Evolutionary conservation across 2,113 vertebrate species (phyloP).

Genomic region (Bubalus kerabau): DNA sequence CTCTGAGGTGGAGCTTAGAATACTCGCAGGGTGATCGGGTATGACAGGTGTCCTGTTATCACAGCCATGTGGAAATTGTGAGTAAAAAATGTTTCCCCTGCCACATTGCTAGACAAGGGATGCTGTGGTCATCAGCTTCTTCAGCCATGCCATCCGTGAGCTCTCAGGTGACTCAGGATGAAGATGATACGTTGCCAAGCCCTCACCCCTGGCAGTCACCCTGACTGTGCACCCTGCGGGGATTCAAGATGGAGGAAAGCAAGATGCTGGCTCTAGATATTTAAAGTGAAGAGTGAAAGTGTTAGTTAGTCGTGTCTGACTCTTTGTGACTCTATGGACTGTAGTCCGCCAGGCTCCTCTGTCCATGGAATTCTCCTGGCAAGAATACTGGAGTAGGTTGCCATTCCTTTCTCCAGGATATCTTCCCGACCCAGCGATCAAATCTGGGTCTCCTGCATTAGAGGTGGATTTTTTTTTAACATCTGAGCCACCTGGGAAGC

Average conservation of each 20-base stretch:
- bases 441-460: background rate
- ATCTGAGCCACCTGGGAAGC: background rate
- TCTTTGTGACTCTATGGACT: background rate
- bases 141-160: rapidly evolving
- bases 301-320: background rate
- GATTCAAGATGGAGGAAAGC: background rate
- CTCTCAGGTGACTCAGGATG: background rate
- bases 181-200: background rate
- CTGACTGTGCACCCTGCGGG: background rate
- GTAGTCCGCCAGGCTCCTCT: background rate
- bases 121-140: background rate
- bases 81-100: background rate
- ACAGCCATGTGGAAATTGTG: background rate
- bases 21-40: rapidly evolving
- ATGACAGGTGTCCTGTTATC: background rate
- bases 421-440: background rate
- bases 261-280: background rate
- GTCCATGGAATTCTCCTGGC: background rate
- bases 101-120: too few species aligned
- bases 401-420: background rate
- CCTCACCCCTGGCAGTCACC: background rate
- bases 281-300: background rate
- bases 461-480: background rate
- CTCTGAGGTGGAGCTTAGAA: background rate
- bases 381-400: background rate